These are phyloP conservation scores for Neotragus moschatus DNA, from an alignment of 2,113 vertebrate species.

Conservation along the genomic window DNA sequence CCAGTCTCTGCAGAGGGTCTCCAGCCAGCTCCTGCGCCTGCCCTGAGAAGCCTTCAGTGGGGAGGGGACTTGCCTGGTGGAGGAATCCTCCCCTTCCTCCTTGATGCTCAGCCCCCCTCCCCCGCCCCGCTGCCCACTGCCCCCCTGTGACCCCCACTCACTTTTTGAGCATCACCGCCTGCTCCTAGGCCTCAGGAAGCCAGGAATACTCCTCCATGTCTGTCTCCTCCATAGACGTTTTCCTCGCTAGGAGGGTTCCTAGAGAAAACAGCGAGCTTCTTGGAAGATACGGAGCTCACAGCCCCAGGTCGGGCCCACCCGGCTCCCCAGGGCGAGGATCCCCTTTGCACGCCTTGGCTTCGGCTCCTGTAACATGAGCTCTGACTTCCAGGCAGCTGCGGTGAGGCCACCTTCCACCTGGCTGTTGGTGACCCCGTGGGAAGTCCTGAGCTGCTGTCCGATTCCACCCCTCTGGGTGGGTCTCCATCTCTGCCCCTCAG, in stretches of 20 bases:
- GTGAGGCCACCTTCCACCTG: too few relatives aligned
- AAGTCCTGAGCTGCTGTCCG: not conserved
- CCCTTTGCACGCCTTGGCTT: fast-evolving
- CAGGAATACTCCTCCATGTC: fast-evolving
- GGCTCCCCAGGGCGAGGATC: fast-evolving
- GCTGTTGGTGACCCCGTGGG: not conserved
- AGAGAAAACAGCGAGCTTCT: too few relatives aligned
- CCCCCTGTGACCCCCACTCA: too few relatives aligned
- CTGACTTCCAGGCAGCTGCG: not conserved
- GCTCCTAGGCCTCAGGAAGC: not conserved
- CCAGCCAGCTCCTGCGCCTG: fast-evolving
- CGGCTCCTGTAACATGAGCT: not conserved
- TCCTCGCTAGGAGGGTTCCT: not conserved
- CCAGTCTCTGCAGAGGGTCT: fast-evolving
- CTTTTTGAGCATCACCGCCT: fast-evolving
- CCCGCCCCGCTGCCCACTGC: fast-evolving
- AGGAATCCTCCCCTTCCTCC: too few relatives aligned
- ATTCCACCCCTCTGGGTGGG: fast-evolving
- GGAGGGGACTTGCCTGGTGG: fast-evolving
- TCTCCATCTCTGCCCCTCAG: not conserved
- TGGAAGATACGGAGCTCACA: fast-evolving
- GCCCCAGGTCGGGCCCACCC: not conserved
- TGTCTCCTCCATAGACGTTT: fast-evolving
- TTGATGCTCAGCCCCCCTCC: not conserved
- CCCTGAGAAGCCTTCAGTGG: fast-evolving